phyloP scores from a whole-genome alignment of 2,888 invertebrate species.

The Miltochrista miniata region DNA sequence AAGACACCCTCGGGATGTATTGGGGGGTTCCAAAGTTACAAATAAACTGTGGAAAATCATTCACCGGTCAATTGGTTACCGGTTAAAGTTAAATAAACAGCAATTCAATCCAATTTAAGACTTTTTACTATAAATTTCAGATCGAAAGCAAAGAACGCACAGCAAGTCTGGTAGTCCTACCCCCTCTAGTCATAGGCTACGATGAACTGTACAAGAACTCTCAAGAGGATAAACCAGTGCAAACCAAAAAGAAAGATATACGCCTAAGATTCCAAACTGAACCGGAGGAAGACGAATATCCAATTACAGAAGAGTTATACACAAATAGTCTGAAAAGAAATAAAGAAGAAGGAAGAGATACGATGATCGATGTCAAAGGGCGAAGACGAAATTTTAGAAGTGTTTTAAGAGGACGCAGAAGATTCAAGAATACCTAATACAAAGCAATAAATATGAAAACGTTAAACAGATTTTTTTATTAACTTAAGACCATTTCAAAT shows the following conservation, averaged over 20 bases:
- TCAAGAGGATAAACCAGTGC: not conserved
- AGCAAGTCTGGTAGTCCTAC: conserved; percentile 63
- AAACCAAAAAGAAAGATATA: no score
- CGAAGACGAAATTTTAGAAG: conserved; percentile 14
- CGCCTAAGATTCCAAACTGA: not conserved
- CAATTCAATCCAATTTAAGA: not conserved
- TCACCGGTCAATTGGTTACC: no score
- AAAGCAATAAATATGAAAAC: no score
- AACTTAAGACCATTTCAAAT: no score
- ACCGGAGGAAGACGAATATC: not conserved
- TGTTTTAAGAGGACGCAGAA: not conserved
- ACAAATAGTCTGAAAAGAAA: not conserved
- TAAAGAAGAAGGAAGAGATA: not conserved
- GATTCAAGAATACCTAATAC: not conserved
- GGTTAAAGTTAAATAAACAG: no score
- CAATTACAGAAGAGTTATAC: no score
- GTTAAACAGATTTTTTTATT: no score
- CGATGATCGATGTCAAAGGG: not conserved
- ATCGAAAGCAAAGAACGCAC: conserved; percentile 44
- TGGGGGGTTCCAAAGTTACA: no score
- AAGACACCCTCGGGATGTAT: no score
- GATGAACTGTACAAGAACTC: conserved; percentile 55
- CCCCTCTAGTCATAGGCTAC: conserved; percentile 66
- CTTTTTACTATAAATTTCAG: conserved; percentile 27
- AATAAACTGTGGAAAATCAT: no score